phyloP scores from a whole-genome alignment of 2,888 invertebrate species.

The Diarsia rubi region DNA sequence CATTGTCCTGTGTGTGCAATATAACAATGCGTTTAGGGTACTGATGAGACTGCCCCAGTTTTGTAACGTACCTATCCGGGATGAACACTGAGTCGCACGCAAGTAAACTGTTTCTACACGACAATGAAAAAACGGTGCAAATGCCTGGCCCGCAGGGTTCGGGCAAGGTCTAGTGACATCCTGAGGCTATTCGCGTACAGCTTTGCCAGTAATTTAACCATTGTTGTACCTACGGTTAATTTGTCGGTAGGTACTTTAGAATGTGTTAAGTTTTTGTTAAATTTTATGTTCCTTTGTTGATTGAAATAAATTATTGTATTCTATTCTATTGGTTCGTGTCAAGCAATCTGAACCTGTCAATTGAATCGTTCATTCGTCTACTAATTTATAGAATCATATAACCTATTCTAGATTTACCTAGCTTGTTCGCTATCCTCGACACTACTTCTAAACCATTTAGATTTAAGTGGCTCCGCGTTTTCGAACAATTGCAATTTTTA shows the following conservation, averaged over 20 bases:
- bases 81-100: neutral
- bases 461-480: neutral
- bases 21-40: neutral
- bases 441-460: neutral
- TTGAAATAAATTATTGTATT: neutral
- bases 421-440: neutral
- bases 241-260: neutral
- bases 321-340: too few relatives aligned
- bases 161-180: neutral
- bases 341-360: neutral
- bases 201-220: neutral
- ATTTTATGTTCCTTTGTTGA: neutral
- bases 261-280: neutral
- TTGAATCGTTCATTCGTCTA: neutral
- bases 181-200: neutral
- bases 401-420: neutral
- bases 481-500: conserved; percentile 6
- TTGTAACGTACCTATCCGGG: neutral
- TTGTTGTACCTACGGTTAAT: neutral
- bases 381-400: neutral
- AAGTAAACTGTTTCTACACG: neutral
- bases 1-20: neutral
- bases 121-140: neutral
- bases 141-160: neutral
- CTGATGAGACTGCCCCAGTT: neutral